Base-by-base conservation (phyloP, 1,140 invertebrate species). In the Drosophila sturtevanti region DNA sequence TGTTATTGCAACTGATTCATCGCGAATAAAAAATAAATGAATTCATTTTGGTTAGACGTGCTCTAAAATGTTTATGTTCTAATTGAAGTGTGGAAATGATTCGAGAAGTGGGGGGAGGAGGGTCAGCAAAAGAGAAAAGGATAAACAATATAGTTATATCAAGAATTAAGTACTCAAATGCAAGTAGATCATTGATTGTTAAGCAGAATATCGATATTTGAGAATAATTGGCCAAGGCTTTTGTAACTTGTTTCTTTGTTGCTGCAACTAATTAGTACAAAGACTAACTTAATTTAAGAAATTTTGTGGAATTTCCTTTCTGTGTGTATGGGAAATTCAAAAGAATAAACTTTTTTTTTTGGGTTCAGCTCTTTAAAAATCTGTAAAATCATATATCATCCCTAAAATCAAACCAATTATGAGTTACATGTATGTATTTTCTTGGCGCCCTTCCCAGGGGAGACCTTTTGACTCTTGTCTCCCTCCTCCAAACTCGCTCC, bases 371-470 rank as follows among this genome's bases (percentile, higher is more conserved):
- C 41, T 48, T 21, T 24, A 55, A 10, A 34, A 31, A 55, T 55
- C 3, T 16, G 14, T 11, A 22, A 59, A 61, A 61, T 61, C 59
- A 61, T 61, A 61, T 61, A 48, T 61, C 59, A 41, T 27, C 22
- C 35, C 38, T 38, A 22, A 61, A 61, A 27, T 61, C 35, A 61
- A 41, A 41, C 59, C 59, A 61, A 61, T 61, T 61, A 61, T 22
- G 37, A 22, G 37, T 22, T 9, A 48, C 59, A 61, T 61, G 59
- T 27, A 61, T 44, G 24, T 22, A 14, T 61, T 41, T 44, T 21
- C 35, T 44, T 24, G 38, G 41, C 41, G 41, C 41, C 31, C 38
- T 16, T 41, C 59, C 21, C 41, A 21, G 41, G 41, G 38, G 59
- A 38, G 59, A 61, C 59, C 38, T 61, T 16, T 41, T 55, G 35